phyloP scores from a whole-genome alignment of 2,888 invertebrate genomes.

The Hyppa rectilinea region DNA sequence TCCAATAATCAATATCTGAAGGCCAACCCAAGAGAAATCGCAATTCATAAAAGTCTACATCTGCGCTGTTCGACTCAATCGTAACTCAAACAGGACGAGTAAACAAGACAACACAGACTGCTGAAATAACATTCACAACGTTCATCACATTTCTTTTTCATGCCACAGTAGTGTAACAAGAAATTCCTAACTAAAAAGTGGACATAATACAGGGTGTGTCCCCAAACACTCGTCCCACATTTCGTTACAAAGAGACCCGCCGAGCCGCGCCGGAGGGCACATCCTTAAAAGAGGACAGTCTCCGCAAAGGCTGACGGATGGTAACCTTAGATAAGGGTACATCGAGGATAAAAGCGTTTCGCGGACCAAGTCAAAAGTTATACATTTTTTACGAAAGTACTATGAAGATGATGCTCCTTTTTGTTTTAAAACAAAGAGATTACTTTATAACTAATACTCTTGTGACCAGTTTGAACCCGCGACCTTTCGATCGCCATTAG shows the following conservation, averaged over 20 bases:
- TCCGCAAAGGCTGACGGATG: slow-evolving; percentile 43
- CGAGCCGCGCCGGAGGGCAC: slow-evolving; percentile 45
- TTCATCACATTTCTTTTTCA: slow-evolving; percentile 21
- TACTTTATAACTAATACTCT: slow-evolving; percentile 26
- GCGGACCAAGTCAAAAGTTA: slow-evolving; percentile 21
- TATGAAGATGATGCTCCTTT: slow-evolving; percentile 31
- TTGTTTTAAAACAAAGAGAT: slow-evolving; percentile 37
- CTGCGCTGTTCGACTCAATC: background rate
- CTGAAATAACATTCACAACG: slow-evolving; percentile 17
- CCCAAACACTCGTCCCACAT: slow-evolving; percentile 50
- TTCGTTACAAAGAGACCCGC: slow-evolving; percentile 48
- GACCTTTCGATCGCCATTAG: slow-evolving; percentile 51
- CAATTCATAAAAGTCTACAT: slow-evolving; percentile 18
- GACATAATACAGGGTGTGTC: slow-evolving; percentile 28
- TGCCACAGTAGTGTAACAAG: slow-evolving; percentile 22
- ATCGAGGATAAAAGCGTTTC: slow-evolving; percentile 50
- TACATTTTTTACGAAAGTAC: slow-evolving; percentile 37
- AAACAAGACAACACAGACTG: slow-evolving; percentile 21
- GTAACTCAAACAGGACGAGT: slow-evolving; percentile 14
- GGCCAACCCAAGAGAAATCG: slow-evolving; percentile 41
- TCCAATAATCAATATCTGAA: slow-evolving; percentile 41
- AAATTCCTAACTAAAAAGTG: slow-evolving; percentile 26
- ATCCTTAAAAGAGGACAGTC: slow-evolving; percentile 54
- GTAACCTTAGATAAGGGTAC: slow-evolving; percentile 51
- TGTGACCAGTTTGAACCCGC: slow-evolving; percentile 31